Base-by-base conservation (phyloP, 2,888 invertebrate species). In the Sturmia bella region DNA sequence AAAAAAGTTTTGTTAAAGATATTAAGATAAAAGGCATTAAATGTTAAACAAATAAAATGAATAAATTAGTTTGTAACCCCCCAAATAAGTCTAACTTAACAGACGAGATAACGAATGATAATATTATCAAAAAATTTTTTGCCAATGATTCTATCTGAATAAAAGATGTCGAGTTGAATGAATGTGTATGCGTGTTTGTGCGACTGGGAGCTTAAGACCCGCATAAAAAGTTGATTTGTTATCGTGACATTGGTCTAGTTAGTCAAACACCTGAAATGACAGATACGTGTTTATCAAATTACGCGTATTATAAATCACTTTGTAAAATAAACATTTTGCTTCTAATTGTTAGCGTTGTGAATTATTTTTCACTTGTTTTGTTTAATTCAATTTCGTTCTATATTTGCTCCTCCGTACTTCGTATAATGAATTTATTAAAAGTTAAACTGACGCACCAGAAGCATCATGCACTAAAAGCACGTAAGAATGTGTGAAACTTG, bases 401-500 rank as follows among this genome's bases (percentile, higher is more conserved):
- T 9, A 54, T 54, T 43, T 68, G 13, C 6, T 43, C 13, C 32
- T 64, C 21, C 4, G 13, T 2, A n/a, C n/a, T n/a, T 41, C 48
- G 41, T 37, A 37, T 59, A 9, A 2, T 41, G 32, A 39, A 17
- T 5, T 19, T 41, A 41, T 13, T 27, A 24, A 27, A 21, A n/a
- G n/a, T n/a, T n/a, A n/a, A n/a, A n/a, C n/a, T n/a, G n/a, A n/a
- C n/a, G n/a, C n/a, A n/a, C n/a, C n/a, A n/a, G n/a, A n/a, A n/a
- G n/a, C n/a, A n/a, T n/a, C n/a, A n/a, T n/a, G n/a, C n/a, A n/a
- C n/a, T n/a, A n/a, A n/a, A 41, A 21, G 32, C 24, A 24, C 1
- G 15, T 13, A 57, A 50, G 12, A 59, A 17, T 66, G 52, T 68
- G 69, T 52, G 52, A 68, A 76, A 72, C 43, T 68, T 69, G 73